Evolutionary conservation across 2,113 vertebrate species (phyloP), one percentile per base, ranked within the genome.

Genomic region (Uropsilus gracilis): DNA sequence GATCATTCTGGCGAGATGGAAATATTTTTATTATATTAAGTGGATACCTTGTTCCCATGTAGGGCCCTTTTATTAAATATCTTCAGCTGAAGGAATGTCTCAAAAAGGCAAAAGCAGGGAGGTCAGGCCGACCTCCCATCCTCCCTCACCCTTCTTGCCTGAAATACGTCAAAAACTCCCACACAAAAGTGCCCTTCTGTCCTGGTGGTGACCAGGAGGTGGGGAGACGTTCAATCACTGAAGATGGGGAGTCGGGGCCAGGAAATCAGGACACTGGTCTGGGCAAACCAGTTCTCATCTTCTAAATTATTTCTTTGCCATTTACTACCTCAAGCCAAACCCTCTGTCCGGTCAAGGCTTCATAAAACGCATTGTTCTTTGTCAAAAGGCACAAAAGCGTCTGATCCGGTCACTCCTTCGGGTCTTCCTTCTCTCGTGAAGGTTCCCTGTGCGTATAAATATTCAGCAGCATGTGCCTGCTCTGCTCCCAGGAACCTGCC

Each of bases 111-210:
- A 64, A 37, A 71, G 22, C 64, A 37, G 64, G 26, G 57, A 80
- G 42, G 10, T 68, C 50, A 24, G 32, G 37, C 7, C 30, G 39
- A 32, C 26, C 77, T 39, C 17, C 32, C 48, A 17, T 22, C 53
- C 53, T 22, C 5, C 3, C 30, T 18, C 2, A 4, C 66, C 50
- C 17, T 37, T 81, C 44, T 16, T 39, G 8, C 37, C 87, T 68
- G 48, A 68, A 68, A 57, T 20, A 32, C 18, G 71, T 44, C 37
- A 12, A 18, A 55, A 78, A 42, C 28, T 17, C 59, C 26, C 46
- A 28, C 0, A 0, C 17, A 34, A 18, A 17, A n/a, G 11, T 32
- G 5, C 39, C n/a, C 26, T 71, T 11, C 20, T 24, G 59, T 17
- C 1, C 18, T 22, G 59, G 59, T 28, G 6, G 14, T 20, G 9